A percentile compares a stretch with the other conserved stretches of the same genome.
Conservation (phyloP, 1,140 invertebrate species). For the Drosophila parvula region DNA sequence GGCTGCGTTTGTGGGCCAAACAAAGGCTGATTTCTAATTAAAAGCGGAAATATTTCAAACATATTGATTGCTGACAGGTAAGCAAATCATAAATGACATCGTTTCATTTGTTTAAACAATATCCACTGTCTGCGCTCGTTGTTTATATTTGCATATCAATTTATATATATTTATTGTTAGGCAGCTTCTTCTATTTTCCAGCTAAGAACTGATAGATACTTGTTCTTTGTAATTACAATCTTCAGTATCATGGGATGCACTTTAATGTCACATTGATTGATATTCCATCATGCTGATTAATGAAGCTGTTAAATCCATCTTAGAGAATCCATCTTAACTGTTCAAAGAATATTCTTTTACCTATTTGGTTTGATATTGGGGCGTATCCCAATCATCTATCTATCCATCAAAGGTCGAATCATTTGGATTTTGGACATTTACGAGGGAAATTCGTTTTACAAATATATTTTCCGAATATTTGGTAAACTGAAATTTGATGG, state of each 20-base stretch:
- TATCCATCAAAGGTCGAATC: slow-evolving; percentile 27
- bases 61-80: slow-evolving; percentile 20
- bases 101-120: slow-evolving; percentile 1
- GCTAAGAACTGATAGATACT: too few relatives aligned
- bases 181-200: too few relatives aligned
- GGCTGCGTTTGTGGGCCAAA: slow-evolving; percentile 48
- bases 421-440: slow-evolving; percentile 42
- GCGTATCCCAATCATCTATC: slow-evolving; percentile 1
- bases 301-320: slow-evolving; percentile 9
- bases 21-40: slow-evolving; percentile 67
- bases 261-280: slow-evolving; percentile 28
- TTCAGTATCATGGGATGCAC: background rate
- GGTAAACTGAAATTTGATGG: slow-evolving; percentile 36
- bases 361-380: background rate
- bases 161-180: too few relatives aligned
- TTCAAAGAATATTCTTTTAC: slow-evolving; percentile 1
- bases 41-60: slow-evolving; percentile 68
- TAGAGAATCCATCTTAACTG: slow-evolving; percentile 1
- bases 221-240: too few relatives aligned
- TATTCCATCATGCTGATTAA: slow-evolving; percentile 21
- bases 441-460: slow-evolving; percentile 28
- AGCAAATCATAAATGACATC: slow-evolving; percentile 10
- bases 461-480: slow-evolving; percentile 19
- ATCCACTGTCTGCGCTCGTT: background rate
- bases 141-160: background rate